These are phyloP conservation scores for Microcebus murinus DNA, from an alignment of 2,113 vertebrate species.

Conservation along the genomic window DNA sequence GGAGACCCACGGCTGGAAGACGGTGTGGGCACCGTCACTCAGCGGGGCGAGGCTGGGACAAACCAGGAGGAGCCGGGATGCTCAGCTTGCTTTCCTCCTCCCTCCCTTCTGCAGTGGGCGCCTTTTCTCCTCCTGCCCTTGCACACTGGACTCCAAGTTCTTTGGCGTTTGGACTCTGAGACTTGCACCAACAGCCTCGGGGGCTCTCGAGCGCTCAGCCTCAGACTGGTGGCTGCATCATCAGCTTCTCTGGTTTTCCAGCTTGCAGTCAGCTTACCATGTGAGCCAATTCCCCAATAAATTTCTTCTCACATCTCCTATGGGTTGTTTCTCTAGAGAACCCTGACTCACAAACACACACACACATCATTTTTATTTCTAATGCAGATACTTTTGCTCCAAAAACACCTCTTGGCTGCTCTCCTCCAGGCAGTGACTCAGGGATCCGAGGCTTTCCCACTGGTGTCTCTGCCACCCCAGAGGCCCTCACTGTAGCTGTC, in stretches of 20 bases:
- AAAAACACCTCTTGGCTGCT: background rate
- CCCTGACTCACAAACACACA: background rate
- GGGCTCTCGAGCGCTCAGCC: background rate
- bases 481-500: background rate
- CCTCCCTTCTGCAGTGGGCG: background rate
- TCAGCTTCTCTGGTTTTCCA: background rate
- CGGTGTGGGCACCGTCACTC: background rate
- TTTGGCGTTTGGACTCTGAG: too few relatives aligned
- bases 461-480: background rate
- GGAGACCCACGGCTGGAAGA: background rate
- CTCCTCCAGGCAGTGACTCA: background rate
- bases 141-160: too few relatives aligned
- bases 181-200: too few relatives aligned
- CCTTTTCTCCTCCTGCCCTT: too few relatives aligned
- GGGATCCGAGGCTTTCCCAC: background rate
- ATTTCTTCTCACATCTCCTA: background rate
- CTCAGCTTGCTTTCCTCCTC: background rate
- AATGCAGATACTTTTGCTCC: background rate
- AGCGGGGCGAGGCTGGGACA: too few relatives aligned
- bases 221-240: background rate
- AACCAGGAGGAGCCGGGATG: background rate
- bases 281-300: background rate
- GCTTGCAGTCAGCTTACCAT: background rate
- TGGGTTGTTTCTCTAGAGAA: background rate
- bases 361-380: background rate